Conservation (phyloP, 2,113 vertebrate genomes). For the Heptranchias perlo region DNA sequence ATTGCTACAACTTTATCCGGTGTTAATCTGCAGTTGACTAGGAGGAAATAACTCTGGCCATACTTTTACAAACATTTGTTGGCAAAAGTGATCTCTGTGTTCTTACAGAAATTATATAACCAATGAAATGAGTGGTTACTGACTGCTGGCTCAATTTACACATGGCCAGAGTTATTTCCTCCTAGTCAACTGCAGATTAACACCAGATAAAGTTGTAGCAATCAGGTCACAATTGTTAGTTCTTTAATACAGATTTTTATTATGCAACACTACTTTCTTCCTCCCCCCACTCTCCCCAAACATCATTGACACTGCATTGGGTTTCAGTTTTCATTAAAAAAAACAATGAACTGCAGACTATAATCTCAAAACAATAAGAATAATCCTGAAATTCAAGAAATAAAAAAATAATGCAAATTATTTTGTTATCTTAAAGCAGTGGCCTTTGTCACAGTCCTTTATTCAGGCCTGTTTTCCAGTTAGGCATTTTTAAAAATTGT, state of each 20-base stretch:
- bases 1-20: not conserved
- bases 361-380: not conserved
- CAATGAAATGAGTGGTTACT: not conserved
- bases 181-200: not conserved
- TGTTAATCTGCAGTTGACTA: not conserved
- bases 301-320: not conserved
- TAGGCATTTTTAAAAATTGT: not conserved
- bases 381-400: not conserved
- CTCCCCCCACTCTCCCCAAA: too few relatives aligned
- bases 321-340: not conserved
- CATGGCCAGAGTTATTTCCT: not conserved
- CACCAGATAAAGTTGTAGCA: not conserved
- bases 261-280: not conserved
- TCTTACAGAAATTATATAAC: not conserved
- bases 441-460: too few relatives aligned
- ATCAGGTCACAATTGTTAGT: not conserved
- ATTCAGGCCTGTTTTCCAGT: not conserved
- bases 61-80: not conserved
- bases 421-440: not conserved
- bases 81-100: not conserved
- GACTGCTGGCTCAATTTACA: not conserved
- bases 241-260: not conserved
- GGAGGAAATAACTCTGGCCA: not conserved
- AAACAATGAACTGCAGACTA: not conserved
- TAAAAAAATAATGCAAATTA: not conserved